Conservation (phyloP, 2,888 invertebrate genomes). For the Stictocephala bisonia region DNA sequence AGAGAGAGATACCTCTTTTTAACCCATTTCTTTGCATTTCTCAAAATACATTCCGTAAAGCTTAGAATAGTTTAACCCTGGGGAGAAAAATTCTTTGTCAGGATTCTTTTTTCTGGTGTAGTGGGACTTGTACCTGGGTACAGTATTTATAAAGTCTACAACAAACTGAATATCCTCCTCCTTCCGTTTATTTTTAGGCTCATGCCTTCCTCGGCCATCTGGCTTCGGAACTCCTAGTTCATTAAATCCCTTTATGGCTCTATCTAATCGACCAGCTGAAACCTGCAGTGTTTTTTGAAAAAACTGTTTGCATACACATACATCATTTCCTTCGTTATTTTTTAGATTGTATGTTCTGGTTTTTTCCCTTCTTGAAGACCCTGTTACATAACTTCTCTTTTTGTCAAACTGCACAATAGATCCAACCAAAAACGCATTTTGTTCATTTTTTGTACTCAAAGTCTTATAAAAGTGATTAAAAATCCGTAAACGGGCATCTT, state of each 20-base stretch:
- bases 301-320: slow-evolving; percentile 33
- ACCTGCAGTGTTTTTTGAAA: slow-evolving; percentile 34
- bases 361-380: slow-evolving; percentile 5
- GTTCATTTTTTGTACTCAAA: slow-evolving; percentile 16
- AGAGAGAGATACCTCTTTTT: slow-evolving; percentile 14
- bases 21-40: slow-evolving; percentile 25
- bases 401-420: slow-evolving; percentile 2
- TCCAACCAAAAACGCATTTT: slow-evolving; percentile 25
- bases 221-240: slow-evolving; percentile 17
- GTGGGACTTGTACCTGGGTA: slow-evolving; percentile 34
- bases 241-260: slow-evolving; percentile 12
- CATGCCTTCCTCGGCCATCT: slow-evolving; percentile 23
- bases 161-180: slow-evolving; percentile 9
- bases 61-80: slow-evolving; percentile 32
- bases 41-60: slow-evolving; percentile 17
- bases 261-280: slow-evolving; percentile 34
- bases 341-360: slow-evolving; percentile 19
- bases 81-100: slow-evolving; percentile 25
- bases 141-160: slow-evolving; percentile 15
- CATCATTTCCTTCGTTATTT: slow-evolving; percentile 27
- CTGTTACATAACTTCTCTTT: slow-evolving; percentile 25
- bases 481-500: slow-evolving; percentile 9
- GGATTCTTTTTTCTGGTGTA: slow-evolving; percentile 35
- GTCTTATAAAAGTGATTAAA: slow-evolving; percentile 19
- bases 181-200: slow-evolving; percentile 25